A percentile compares a stretch with the other conserved stretches of the same genome.
These are phyloP conservation scores for Acanthornis magna DNA, from an alignment of 2,797 vertebrate species.

Conservation along the genomic window DNA sequence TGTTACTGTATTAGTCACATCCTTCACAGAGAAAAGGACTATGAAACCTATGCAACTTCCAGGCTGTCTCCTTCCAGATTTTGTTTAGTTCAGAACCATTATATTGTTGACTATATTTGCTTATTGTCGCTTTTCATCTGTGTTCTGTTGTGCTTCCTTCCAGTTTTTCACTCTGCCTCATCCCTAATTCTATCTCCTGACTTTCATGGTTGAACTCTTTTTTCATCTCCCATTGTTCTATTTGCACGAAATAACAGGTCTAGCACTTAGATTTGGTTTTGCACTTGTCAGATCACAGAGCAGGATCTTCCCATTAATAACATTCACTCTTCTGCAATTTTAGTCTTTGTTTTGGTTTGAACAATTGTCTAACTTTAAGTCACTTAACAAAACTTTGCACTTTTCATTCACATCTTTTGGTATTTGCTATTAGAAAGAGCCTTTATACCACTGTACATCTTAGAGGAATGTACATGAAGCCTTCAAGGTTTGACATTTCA, in stretches of 20 bases:
- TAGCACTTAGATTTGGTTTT: neutral
- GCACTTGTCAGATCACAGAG: neutral
- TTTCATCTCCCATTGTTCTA: neutral
- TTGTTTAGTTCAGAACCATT: neutral
- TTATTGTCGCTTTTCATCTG: neutral
- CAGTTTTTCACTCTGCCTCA: neutral
- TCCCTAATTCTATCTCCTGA: neutral
- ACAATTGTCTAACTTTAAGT: neutral
- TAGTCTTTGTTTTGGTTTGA: neutral
- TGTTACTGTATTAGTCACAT: neutral
- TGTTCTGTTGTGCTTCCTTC: neutral
- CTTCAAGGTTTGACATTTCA: neutral
- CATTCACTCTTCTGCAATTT: neutral
- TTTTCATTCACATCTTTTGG: neutral
- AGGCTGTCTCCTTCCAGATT: neutral
- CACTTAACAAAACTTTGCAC: neutral
- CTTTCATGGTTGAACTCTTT: neutral
- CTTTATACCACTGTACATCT: neutral
- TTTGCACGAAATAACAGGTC: neutral
- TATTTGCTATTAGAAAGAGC: neutral
- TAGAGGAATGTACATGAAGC: neutral
- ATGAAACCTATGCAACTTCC: neutral
- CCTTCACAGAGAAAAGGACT: neutral
- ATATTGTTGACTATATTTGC: neutral
- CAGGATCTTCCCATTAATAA: neutral